Evolutionary conservation across 2,888 invertebrate species (phyloP).

Genomic region (Eupithecia dodoneata): DNA sequence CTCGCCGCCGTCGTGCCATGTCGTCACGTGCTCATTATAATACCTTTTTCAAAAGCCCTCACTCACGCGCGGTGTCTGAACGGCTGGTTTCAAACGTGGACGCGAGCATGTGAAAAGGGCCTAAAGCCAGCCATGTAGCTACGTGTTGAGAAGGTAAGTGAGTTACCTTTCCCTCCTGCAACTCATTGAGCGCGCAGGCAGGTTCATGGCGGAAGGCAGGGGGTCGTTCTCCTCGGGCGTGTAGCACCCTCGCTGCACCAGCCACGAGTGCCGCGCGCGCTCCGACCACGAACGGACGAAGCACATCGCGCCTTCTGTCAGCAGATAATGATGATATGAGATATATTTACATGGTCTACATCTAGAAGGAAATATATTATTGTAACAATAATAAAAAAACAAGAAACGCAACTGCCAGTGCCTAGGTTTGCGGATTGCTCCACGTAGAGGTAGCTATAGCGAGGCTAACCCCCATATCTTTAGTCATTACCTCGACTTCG

Average conservation of each 20-base stretch:
- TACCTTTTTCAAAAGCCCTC: background rate
- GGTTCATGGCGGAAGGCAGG: slow-evolving; percentile 55
- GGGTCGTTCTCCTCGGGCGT: slow-evolving; percentile 54
- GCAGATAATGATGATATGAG: background rate
- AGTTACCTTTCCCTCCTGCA: slow-evolving; percentile 68
- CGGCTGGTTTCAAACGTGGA: background rate
- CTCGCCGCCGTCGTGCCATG: background rate
- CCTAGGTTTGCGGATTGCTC: no score
- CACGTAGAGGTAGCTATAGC: no score
- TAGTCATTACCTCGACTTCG: no score
- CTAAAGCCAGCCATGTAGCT: background rate
- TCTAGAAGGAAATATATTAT: background rate
- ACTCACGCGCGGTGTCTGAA: background rate
- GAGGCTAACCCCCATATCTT: no score
- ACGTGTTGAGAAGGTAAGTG: background rate
- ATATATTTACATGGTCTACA: background rate
- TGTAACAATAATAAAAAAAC: background rate
- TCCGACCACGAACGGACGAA: slow-evolving; percentile 75
- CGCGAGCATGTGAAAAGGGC: background rate
- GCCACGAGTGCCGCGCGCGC: slow-evolving; percentile 70
- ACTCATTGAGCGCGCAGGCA: slow-evolving; percentile 68
- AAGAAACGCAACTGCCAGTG: no score
- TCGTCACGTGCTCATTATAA: background rate
- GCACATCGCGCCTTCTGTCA: slow-evolving; percentile 72
- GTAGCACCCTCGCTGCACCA: slow-evolving; percentile 78